These are phyloP conservation scores for Leptinotarsa peninsularis DNA, from an alignment of 2,888 invertebrate genomes.

Conservation along the genomic window DNA sequence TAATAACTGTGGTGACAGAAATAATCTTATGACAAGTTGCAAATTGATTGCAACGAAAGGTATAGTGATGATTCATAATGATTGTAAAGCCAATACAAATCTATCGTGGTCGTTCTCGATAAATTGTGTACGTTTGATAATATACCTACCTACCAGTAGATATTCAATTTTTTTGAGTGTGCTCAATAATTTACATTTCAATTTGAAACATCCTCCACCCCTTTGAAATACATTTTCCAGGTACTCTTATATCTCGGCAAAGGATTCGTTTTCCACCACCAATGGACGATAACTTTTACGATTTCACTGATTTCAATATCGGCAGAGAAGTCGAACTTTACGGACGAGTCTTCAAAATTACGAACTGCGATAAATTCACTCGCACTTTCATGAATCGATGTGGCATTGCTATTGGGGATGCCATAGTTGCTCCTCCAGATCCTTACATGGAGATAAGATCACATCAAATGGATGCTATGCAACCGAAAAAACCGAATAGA, in stretches of 20 bases:
- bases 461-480: slow-evolving; percentile 58
- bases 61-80: too few species aligned
- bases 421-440: slow-evolving; percentile 70
- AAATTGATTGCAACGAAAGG: too few species aligned
- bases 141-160: too few species aligned
- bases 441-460: slow-evolving; percentile 68
- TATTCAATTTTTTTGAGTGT: too few species aligned
- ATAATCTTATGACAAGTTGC: too few species aligned
- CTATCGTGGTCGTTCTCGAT: too few species aligned
- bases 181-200: too few species aligned
- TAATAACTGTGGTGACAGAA: too few species aligned
- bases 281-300: slow-evolving; percentile 82
- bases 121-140: too few species aligned
- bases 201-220: too few species aligned
- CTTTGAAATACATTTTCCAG: slow-evolving; percentile 64
- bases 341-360: slow-evolving; percentile 84
- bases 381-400: slow-evolving; percentile 84
- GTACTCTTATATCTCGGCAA: slow-evolving; percentile 84
- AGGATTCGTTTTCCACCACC: slow-evolving; percentile 81
- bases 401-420: slow-evolving; percentile 86
- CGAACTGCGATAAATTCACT: slow-evolving; percentile 89
- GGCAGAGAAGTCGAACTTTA: slow-evolving; percentile 84
- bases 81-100: too few species aligned
- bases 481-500: slow-evolving; percentile 69
- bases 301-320: slow-evolving; percentile 88